A percentile compares a stretch with the other conserved stretches of the same genome.
phyloP scores from a whole-genome alignment of 2,797 vertebrate species.

The Pipistrellus kuhlii region DNA sequence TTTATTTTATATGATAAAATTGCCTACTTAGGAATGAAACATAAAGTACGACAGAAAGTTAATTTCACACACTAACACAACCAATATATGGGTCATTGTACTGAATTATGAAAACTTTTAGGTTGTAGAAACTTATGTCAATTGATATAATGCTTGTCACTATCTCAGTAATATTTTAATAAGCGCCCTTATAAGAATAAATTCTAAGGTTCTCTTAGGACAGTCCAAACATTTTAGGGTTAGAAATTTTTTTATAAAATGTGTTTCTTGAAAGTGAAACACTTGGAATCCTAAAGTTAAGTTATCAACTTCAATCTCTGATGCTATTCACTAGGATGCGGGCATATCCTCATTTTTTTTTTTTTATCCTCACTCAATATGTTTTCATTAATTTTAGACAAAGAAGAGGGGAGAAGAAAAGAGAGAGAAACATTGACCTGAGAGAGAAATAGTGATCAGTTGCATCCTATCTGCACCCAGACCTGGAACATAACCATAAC shows the following conservation, averaged over 20 bases:
- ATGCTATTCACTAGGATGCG: background rate
- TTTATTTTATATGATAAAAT: conserved; percentile 33
- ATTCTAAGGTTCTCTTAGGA: background rate
- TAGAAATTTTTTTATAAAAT: background rate
- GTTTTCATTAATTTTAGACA: background rate
- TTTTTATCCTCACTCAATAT: background rate
- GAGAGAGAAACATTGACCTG: background rate
- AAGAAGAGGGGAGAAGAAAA: background rate
- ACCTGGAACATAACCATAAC: background rate
- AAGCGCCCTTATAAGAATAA: background rate
- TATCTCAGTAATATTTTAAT: conserved; percentile 38
- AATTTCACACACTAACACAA: background rate
- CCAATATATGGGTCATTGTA: background rate
- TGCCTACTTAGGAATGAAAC: conserved; percentile 8
- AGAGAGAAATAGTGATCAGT: background rate
- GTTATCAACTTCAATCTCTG: background rate
- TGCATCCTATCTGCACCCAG: background rate
- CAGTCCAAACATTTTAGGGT: background rate
- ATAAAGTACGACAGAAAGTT: background rate
- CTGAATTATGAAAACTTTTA: background rate
- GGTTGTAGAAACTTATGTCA: background rate
- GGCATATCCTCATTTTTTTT: background rate
- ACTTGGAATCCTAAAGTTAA: background rate
- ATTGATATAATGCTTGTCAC: background rate
- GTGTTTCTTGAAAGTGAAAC: conserved; percentile 27